Evolutionary conservation across 2,113 vertebrate genomes (phyloP), one percentile per base, ranked within the genome.

Genomic region (Alligator sinensis): DNA sequence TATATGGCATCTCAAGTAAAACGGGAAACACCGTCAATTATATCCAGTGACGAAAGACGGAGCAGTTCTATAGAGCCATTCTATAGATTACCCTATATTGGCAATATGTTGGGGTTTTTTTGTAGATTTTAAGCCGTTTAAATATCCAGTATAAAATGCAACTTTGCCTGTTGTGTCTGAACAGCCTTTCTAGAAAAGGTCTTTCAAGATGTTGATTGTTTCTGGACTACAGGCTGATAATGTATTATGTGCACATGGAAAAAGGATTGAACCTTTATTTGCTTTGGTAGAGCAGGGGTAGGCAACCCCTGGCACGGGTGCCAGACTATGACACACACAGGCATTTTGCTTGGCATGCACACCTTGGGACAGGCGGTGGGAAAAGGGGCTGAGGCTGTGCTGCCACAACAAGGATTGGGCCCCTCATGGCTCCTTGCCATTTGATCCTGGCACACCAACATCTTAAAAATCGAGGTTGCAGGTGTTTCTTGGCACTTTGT

Each of bases 221-320:
- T 47, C 47, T 47, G 9, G 47, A 47, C 17, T 11, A 30, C 61
- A 22, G 70, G 90, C 72, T 79, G 86, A 12, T 27, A 62, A 24
- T 76, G 24, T 5, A 3, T 9, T 93, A 86, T 84, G 63, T 3
- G 1, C 10, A 24, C 9, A 28, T 18, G 15, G 93, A 94, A 94
- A 93, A 96, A 95, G 30, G 60, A 25, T 28, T 77, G 76, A 64
- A 75, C 5, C 9, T n/a, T 80, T 91, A 4, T 86, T 92, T 47
- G 38, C 47, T 47, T 47, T 47, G 47, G 47, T 47, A 47, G 47
- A 47, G 47, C 47, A 47, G 8, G 47, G 47, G 47, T 47, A 47
- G 47, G 47, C 47, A 47, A 47, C 47, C 47, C 47, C 6, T 7
- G 47, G 47, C 47, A 47, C 9, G 47, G 47, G 47, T 47, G 47